Evolutionary conservation across 1,140 invertebrate genomes (phyloP).

Genomic region (Cydia pomonella): DNA sequence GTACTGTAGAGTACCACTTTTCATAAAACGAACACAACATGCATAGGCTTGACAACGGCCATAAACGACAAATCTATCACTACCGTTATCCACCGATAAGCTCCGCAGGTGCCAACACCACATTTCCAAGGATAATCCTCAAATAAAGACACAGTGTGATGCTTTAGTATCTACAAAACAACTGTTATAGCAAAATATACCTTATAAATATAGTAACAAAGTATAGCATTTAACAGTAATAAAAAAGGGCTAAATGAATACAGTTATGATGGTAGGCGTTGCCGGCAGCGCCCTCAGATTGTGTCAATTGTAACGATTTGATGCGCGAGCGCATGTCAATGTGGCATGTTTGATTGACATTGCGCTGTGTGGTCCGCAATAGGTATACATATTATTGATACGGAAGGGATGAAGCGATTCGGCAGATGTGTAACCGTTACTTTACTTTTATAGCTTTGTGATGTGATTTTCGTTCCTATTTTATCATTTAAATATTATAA

Average conservation of each 20-base stretch:
- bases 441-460: not conserved
- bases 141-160: constrained; percentile 29
- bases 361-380: not conserved
- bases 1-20: too few species aligned
- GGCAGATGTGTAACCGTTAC: constrained; percentile 5
- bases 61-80: not conserved
- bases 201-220: not conserved
- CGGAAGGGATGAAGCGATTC: not conserved
- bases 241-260: constrained; percentile 8
- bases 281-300: constrained; percentile 2
- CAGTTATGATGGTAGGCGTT: constrained; percentile 25
- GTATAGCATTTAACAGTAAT: not conserved
- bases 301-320: constrained; percentile 25
- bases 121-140: constrained; percentile 7
- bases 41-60: not conserved
- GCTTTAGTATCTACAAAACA: not conserved
- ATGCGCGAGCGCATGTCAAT: constrained; percentile 11
- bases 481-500: too few species aligned
- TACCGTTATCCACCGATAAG: constrained; percentile 17
- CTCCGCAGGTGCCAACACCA: constrained; percentile 23
- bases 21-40: too few species aligned
- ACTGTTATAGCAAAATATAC: not conserved
- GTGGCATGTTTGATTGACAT: constrained; percentile 21
- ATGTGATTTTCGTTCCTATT: too few species aligned
- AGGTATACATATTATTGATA: not conserved